Evolutionary conservation across 2,113 vertebrate species (phyloP).

Genomic region (Amblyopsis rosae): DNA sequence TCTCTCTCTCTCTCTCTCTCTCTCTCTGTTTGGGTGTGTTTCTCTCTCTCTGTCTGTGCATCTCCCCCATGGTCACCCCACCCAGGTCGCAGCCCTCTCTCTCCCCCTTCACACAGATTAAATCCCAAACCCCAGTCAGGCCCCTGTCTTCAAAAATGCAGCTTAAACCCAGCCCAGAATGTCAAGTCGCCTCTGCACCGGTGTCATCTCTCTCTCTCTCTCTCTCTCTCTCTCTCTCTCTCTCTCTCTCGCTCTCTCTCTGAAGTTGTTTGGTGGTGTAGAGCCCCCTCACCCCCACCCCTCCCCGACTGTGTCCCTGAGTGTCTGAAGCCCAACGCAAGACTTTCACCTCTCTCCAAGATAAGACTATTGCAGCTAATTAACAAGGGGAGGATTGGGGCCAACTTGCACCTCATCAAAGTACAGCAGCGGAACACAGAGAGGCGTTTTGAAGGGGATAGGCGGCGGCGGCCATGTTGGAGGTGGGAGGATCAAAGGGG

Average conservation of each 20-base stretch:
- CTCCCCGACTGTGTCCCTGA: constrained; percentile 32
- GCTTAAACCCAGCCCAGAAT: constrained; percentile 45
- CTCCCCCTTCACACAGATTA: constrained; percentile 31
- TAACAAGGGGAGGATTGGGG: constrained; percentile 29
- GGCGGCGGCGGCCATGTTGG: constrained; percentile 33
- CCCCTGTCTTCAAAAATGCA: constrained; percentile 44
- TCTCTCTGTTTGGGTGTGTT: constrained; percentile 14
- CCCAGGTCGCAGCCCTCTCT: neutral
- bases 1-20: constrained; percentile 51
- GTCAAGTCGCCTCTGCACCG: constrained; percentile 39
- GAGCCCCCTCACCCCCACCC: neutral
- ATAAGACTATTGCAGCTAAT: constrained; percentile 64
- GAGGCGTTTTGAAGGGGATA: constrained; percentile 48
- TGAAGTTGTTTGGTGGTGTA: constrained; percentile 18
- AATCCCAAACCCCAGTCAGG: constrained; percentile 54
- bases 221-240: constrained; percentile 14
- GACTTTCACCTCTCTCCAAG: constrained; percentile 42
- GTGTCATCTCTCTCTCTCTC: constrained; percentile 2
- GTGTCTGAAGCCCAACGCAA: constrained; percentile 49
- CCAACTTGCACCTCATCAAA: constrained; percentile 60
- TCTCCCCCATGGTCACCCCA: constrained; percentile 28
- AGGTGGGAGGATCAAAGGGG: constrained; percentile 66
- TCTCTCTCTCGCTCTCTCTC: neutral
- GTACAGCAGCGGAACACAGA: constrained; percentile 43
- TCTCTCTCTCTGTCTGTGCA: constrained; percentile 48